Evolutionary conservation across 2,797 vertebrate species (phyloP).

Genomic region (Bucorvus abyssinicus): DNA sequence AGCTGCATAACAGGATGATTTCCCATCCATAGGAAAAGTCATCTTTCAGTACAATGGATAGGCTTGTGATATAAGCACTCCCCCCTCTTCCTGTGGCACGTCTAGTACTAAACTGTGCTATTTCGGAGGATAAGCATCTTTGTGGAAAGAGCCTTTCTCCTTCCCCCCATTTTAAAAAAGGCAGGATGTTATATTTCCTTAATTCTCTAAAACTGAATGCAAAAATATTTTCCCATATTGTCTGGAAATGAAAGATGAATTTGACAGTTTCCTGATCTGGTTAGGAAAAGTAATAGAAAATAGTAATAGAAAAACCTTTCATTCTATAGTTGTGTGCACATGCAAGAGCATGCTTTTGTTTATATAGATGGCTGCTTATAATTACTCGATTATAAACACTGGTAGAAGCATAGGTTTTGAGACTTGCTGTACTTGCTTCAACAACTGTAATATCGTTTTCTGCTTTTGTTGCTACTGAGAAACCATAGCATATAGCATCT

Average conservation of each 20-base stretch:
- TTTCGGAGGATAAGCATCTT: conserved; percentile 47
- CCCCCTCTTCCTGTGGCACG: conserved; percentile 59
- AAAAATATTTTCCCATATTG: conserved; percentile 43
- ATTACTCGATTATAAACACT: background rate
- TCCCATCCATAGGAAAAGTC: conserved; percentile 64
- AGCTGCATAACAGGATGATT: conserved; percentile 64
- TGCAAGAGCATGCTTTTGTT: background rate
- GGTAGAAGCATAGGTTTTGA: background rate
- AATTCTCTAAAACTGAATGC: conserved; percentile 1
- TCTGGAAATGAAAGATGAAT: conserved; percentile 18
- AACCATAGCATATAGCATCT: background rate
- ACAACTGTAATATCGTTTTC: background rate
- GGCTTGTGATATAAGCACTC: conserved; percentile 35
- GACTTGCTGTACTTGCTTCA: background rate
- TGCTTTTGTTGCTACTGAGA: background rate
- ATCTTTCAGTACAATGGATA: conserved; percentile 51
- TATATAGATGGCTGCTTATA: background rate
- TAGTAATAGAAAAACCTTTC: background rate
- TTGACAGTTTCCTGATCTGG: conserved; percentile 24
- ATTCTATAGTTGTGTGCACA: background rate
- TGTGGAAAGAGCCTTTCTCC: conserved; percentile 33
- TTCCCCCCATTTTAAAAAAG: conserved; percentile 18
- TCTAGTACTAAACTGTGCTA: conserved; percentile 11
- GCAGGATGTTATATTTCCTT: conserved; percentile 63
- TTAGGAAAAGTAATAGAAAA: background rate